Evolutionary conservation across 2,888 invertebrate genomes (phyloP), one percentile per base, ranked within the genome.

Genomic region (Drosophila peninsularis): DNA sequence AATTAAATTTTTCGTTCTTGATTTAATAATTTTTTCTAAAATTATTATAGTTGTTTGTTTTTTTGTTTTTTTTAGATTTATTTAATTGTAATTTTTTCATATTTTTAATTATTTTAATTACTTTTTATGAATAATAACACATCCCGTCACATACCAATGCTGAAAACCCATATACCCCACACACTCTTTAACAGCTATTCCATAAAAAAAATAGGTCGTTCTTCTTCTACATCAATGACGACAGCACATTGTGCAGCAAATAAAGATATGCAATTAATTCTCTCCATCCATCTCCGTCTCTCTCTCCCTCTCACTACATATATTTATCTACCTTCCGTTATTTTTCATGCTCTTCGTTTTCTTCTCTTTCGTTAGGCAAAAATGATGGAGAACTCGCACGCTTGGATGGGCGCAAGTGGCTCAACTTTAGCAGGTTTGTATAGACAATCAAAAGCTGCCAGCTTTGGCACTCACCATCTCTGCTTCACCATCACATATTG

Each of bases 361-460:
- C 13, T 14, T 56, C 19, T 6, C 14, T 14, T 39, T 58, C 95
- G 95, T 78, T 95, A 97, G 97, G 97, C 97, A 90, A 97, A 97
- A 94, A 95, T 97, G 94, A 94, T 97, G 93, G 97, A 98, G 93
- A 97, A 96, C 85, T 97, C 97, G 80, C 97, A 97, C 93, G 96
- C 97, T 92, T 97, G 97, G 97, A 95, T 97, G 93, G 97, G 97
- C 7, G 83, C 89, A 89, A 96, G 97, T 80, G 96, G 97, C 71
- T 97, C 97, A 71, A 96, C 97, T 90, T 95, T 97, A 93, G 96
- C 97, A 95, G 97, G 97, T 97, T 96, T 95, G 96, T 90, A 71
- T 53, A 36, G 14, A 7, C 19, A 19, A 21, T 4, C 11, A 45
- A 17, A 37, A 52, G 32, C 9, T 14, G 36, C 10, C 3, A 54